Conservation (phyloP, 2,888 invertebrate species). For the Hofmannophila pseudospretella region DNA sequence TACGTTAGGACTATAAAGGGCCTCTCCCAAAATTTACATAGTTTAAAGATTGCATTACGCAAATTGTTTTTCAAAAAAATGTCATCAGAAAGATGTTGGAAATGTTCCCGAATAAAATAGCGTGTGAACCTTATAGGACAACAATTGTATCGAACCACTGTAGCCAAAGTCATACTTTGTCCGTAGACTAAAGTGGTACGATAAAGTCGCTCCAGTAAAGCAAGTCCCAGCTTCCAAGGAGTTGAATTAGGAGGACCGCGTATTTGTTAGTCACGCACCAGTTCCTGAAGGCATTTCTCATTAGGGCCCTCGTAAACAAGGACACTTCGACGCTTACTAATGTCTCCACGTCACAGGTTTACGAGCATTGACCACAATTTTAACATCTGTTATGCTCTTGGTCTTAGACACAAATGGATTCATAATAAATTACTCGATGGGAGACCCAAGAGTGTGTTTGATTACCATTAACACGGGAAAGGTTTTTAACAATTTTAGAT, state of each 20-base stretch:
- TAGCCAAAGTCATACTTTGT: too few relatives aligned
- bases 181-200: too few relatives aligned
- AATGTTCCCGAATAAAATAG: too few relatives aligned
- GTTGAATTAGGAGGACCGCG: slow-evolving; percentile 28
- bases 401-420: slow-evolving; percentile 30
- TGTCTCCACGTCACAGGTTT: slow-evolving; percentile 58
- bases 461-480: slow-evolving; percentile 31
- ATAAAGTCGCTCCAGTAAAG: neutral
- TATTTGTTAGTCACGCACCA: slow-evolving; percentile 54
- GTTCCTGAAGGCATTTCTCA: slow-evolving; percentile 58
- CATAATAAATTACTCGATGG: slow-evolving; percentile 37
- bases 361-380: slow-evolving; percentile 54
- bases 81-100: too few relatives aligned
- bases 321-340: slow-evolving; percentile 63
- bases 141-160: too few relatives aligned
- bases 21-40: too few relatives aligned
- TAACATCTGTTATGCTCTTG: slow-evolving; percentile 36
- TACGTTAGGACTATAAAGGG: too few relatives aligned
- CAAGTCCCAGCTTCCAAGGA: neutral
- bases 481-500: slow-evolving; percentile 8
- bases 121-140: too few relatives aligned
- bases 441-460: slow-evolving; percentile 31
- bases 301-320: slow-evolving; percentile 66
- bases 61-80: too few relatives aligned
- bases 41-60: too few relatives aligned